Evolutionary conservation across 2,888 invertebrate species (phyloP).

Genomic region (Drosophila falleni): DNA sequence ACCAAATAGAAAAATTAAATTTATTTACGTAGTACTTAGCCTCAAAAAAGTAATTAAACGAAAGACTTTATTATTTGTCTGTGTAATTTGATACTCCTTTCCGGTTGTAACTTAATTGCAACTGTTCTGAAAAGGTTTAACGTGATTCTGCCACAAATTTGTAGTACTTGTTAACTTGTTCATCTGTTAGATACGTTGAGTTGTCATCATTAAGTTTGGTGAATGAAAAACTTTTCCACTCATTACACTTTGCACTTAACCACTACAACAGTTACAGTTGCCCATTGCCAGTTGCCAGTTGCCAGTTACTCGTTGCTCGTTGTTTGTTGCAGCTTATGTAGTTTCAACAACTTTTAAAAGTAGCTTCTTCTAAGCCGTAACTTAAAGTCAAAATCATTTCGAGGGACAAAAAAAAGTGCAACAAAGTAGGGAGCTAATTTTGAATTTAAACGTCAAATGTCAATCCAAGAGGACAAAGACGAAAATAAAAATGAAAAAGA

Average conservation of each 20-base stretch:
- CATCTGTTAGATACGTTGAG: slow-evolving; percentile 6
- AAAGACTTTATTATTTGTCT: too few species aligned
- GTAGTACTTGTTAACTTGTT: slow-evolving; percentile 17
- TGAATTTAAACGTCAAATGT: slow-evolving; percentile 81
- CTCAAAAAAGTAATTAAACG: too few species aligned
- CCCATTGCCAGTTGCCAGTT: too few species aligned
- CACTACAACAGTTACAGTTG: slow-evolving; percentile 36
- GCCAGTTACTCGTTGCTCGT: not conserved
- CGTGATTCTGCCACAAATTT: slow-evolving; percentile 19
- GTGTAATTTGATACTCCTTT: not conserved
- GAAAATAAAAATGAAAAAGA: slow-evolving; percentile 11
- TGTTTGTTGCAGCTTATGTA: slow-evolving; percentile 28
- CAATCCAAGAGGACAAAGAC: slow-evolving; percentile 62
- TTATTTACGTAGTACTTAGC: too few species aligned
- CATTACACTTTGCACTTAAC: slow-evolving; percentile 65
- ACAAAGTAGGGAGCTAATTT: slow-evolving; percentile 72
- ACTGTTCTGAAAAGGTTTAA: slow-evolving; percentile 36
- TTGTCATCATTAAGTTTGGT: slow-evolving; percentile 36
- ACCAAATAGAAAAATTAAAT: too few species aligned
- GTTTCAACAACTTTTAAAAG: slow-evolving; percentile 42
- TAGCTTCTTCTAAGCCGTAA: slow-evolving; percentile 27
- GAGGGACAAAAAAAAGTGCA: not conserved
- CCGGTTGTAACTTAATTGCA: slow-evolving; percentile 3
- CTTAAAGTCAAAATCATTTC: slow-evolving; percentile 39
- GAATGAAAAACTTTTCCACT: slow-evolving; percentile 56